Base-by-base conservation (phyloP, 2,888 invertebrate genomes). In the Coleophora deauratella region DNA sequence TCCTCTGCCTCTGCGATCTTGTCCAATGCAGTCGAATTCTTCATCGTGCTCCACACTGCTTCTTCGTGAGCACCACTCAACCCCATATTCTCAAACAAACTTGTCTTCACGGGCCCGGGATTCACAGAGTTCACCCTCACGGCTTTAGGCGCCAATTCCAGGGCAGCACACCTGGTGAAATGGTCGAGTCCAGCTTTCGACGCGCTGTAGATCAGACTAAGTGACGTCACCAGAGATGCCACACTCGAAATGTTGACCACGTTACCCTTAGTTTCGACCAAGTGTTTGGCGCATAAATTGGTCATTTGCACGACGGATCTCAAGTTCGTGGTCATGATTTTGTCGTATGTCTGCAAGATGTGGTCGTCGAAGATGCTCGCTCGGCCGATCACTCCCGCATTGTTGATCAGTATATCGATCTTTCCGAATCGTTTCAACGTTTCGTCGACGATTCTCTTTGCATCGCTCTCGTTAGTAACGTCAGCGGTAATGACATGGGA, bases 31-130 rank as follows among this genome's bases (percentile, higher is more conserved):
- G 46, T 49, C 1, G 9, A n/a, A 15, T 40, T 31, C 15, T 33
- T 38, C 28, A 37, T 21, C 3, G 8, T 11, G 15, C 47, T 33
- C 47, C 42, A 50, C 21, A 36, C 8, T 3, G 9, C 12, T 9
- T 40, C 12, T 8, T 33, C 35, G 9, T 37, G 31, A 2, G 88
- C 53, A 93, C 91, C 46, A 94, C 78, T 67, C 93, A 37, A n/a
- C 2, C 44, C 52, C 3, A 32, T 94, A 70, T 87, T 51, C 27
- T 38, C 34, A 0, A 49, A 9, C 27, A 54, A 39, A 35, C 51
- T 44, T 2, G 52, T 51, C 13, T 35, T 51, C 6, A 49, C 49
- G 1, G 49, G 49, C 10, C 54, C 54, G 9, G 96, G 96, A 73
- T 93, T 94, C 0, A 95, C 93, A 7, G 35, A 28, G 32, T 52